Evolutionary conservation across 2,113 vertebrate species (phyloP), one percentile per base, ranked within the genome.

Genomic region (Dolichallabes microphthalmus): DNA sequence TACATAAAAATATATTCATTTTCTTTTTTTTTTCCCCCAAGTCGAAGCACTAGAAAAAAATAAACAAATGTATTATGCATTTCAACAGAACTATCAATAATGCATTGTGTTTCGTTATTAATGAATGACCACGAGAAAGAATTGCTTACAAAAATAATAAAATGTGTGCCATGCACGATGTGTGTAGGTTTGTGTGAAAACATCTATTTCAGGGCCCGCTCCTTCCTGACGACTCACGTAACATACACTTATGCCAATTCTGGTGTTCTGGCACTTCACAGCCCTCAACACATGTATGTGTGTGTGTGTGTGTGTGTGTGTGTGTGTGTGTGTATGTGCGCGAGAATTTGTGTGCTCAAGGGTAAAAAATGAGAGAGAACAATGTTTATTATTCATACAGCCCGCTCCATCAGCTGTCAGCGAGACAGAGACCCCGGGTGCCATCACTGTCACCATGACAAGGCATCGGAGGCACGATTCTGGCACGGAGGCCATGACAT

Each of bases 321-420:
- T 52, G 71, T 13, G 35, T 58, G 71, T 63, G 30, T 63, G 30
- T n/a, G 58, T 25, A 20, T 9, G 6, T 15, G 30, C 5, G 57
- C 22, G 20, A 4, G 25, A 4, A 3, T 45, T 25, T 2, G 25
- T 15, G 22, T 69, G 17, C 27, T 39, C 30, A 15, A 84, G 45
- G 10, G 52, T 45, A 27, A 35, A 76, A 76, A 35, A 25, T 57
- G 25, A 68, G 75, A 68, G 15, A 68, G 45, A 78, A 25, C 27
- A 7, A n/a, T 82, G 58, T 86, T 82, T 82, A 74, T 82, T 82
- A 82, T 86, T 76, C 85, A 64, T 61, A 64, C 58, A 75, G 69
- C 25, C 30, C 13, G 63, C 35, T 89, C 88, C 78, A 74, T 86
- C 86, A 87, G 86, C 76, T 83, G 88, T 80, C 88, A 85, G 66